Conservation (phyloP, 2,797 vertebrate species). For the Danio tinwini region DNA sequence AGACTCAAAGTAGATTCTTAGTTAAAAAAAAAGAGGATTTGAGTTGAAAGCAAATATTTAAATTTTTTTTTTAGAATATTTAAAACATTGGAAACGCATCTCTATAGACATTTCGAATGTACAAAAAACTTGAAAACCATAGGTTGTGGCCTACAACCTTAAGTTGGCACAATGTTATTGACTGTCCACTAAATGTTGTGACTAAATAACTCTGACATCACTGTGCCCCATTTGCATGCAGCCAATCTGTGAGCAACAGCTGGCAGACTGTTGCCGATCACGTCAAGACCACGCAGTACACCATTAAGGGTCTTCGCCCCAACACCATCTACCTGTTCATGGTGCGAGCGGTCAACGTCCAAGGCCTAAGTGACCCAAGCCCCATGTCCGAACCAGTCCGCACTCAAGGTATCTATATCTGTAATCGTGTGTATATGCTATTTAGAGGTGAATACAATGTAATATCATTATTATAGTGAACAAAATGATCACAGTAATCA, state of each 20-base stretch:
- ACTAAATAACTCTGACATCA: conserved; percentile 10
- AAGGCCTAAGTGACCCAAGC: conserved; percentile 96
- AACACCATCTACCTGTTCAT: conserved; percentile 99
- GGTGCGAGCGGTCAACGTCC: conserved; percentile 93
- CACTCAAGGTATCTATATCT: conserved; percentile 87
- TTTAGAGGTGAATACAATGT: too few species aligned
- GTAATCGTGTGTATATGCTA: neutral
- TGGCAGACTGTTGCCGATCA: conserved; percentile 99
- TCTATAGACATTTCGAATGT: neutral
- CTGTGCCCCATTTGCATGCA: conserved; percentile 61
- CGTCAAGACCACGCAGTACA: conserved; percentile 89
- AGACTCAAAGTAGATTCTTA: neutral
- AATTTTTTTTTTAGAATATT: neutral
- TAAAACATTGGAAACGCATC: neutral
- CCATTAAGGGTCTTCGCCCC: conserved; percentile 90
- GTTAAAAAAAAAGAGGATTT: neutral
- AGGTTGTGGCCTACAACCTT: neutral
- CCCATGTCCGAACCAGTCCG: conserved; percentile 96
- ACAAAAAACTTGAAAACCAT: neutral
- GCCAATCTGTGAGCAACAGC: conserved; percentile 98
- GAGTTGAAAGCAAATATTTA: neutral
- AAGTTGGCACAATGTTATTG: neutral
- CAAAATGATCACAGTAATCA: too few species aligned
- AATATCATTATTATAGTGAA: too few species aligned
- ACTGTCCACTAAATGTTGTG: neutral